phyloP scores from a whole-genome alignment of 1,140 invertebrate genomes.

The Drosophila azteca region DNA sequence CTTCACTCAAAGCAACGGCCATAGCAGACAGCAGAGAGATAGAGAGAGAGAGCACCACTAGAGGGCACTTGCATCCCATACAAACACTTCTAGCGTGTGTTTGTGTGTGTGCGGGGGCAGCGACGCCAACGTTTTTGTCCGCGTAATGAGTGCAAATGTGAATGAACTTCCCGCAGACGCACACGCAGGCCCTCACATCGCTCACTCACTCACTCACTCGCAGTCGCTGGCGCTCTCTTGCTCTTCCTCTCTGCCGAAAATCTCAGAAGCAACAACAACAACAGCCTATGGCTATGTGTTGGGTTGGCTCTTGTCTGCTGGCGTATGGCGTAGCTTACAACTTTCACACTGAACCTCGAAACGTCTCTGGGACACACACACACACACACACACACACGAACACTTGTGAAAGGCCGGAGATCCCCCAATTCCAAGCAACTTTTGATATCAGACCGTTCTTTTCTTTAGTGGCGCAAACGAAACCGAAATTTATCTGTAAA shows the following conservation, averaged over 20 bases:
- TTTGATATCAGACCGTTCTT: conserved; percentile 49
- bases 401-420: conserved; percentile 55
- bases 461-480: conserved; percentile 50
- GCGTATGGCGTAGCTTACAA: conserved; percentile 54
- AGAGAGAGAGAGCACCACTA: too few relatives aligned
- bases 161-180: conserved; percentile 78
- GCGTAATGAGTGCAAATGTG: conserved; percentile 80
- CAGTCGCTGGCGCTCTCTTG: conserved; percentile 20
- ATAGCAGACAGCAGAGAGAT: too few relatives aligned
- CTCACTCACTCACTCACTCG: conserved; percentile 34
- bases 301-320: conserved; percentile 48
- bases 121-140: conserved; percentile 51
- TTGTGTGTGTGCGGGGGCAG: conserved; percentile 33
- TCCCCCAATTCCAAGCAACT: conserved; percentile 23
- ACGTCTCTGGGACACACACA: conserved; percentile 38
- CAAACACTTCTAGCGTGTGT: too few relatives aligned
- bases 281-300: conserved; percentile 20
- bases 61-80: too few relatives aligned
- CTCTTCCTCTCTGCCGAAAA: conserved; percentile 41
- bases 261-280: conserved; percentile 44
- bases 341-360: conserved; percentile 68
- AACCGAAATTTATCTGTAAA: conserved; percentile 47
- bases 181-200: conserved; percentile 51
- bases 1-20: too few relatives aligned
- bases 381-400: conserved; percentile 4